Conservation (phyloP, 1,140 invertebrate genomes). For the Trichogramma pretiosum region DNA sequence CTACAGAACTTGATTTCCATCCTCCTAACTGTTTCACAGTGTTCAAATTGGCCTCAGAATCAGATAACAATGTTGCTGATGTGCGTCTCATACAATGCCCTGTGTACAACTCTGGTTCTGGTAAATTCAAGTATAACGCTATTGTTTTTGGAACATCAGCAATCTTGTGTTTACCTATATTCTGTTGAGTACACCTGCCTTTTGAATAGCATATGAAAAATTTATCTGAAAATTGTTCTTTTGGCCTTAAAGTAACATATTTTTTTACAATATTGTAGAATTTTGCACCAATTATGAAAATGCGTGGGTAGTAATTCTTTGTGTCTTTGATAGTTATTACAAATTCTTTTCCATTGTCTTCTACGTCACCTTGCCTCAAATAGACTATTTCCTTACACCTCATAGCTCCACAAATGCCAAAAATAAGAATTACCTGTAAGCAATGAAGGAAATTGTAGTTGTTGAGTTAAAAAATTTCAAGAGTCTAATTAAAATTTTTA, state of each 20-base stretch:
- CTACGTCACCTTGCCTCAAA: slow-evolving; percentile 17
- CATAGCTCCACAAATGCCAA: slow-evolving; percentile 19
- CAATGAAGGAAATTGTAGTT: too few species aligned
- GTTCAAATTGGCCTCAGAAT: slow-evolving; percentile 15
- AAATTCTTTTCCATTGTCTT: slow-evolving; percentile 17
- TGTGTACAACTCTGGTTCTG: slow-evolving; percentile 8
- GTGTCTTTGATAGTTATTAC: slow-evolving; percentile 15
- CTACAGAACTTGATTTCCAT: slow-evolving; percentile 16
- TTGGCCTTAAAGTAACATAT: slow-evolving; percentile 20
- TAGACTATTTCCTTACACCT: slow-evolving; percentile 19
- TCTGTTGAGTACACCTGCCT: slow-evolving; percentile 22
- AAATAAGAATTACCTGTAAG: slow-evolving; percentile 1
- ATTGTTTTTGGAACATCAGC: slow-evolving; percentile 19
- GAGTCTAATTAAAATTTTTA: too few species aligned
- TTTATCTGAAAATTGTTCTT: slow-evolving; percentile 8
- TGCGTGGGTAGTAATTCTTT: slow-evolving; percentile 15
- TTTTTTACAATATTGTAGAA: slow-evolving; percentile 21
- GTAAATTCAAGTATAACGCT: slow-evolving; percentile 16
- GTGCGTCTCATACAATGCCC: slow-evolving; percentile 11
- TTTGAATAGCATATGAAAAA: slow-evolving; percentile 23
- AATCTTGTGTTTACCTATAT: slow-evolving; percentile 20
- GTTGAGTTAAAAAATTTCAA: too few species aligned
- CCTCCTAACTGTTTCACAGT: slow-evolving; percentile 14
- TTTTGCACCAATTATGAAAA: slow-evolving; percentile 15
- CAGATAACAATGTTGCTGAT: slow-evolving; percentile 18